These are phyloP conservation scores for Pontoporia blainvillei DNA, from an alignment of 2,113 vertebrate genomes.

Conservation along the genomic window DNA sequence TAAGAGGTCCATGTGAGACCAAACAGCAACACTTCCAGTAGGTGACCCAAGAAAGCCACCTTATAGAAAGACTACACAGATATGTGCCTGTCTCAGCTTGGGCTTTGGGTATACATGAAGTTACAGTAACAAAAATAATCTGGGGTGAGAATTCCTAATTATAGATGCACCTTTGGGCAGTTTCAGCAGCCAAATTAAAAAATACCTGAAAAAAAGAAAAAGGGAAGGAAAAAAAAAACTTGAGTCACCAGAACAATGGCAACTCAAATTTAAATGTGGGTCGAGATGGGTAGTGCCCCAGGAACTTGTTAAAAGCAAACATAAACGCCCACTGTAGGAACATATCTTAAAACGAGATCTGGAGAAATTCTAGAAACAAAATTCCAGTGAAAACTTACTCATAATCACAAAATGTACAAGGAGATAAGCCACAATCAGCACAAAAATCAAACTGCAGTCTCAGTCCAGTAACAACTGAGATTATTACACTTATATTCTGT, in stretches of 20 bases:
- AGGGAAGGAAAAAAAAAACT: background rate
- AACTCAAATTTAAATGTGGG: background rate
- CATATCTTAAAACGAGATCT: background rate
- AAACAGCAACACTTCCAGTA: background rate
- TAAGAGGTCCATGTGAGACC: background rate
- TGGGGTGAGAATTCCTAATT: background rate
- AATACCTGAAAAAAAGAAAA: background rate
- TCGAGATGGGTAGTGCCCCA: too few relatives aligned
- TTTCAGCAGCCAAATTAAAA: background rate
- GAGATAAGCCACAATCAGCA: background rate
- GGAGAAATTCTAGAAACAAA: background rate
- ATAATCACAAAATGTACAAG: background rate
- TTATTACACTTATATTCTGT: background rate
- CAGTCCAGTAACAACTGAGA: background rate
- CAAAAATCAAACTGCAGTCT: background rate
- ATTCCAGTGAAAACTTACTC: background rate
- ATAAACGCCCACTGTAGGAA: background rate
- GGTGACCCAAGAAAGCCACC: background rate
- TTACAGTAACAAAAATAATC: background rate
- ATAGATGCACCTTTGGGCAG: background rate
- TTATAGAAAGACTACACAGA: accelerated
- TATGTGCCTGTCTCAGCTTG: accelerated
- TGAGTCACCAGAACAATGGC: background rate
- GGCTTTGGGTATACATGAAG: background rate
- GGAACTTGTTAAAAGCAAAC: background rate